Conservation (phyloP, 2,113 vertebrate species). For the Gavialis gangeticus region DNA sequence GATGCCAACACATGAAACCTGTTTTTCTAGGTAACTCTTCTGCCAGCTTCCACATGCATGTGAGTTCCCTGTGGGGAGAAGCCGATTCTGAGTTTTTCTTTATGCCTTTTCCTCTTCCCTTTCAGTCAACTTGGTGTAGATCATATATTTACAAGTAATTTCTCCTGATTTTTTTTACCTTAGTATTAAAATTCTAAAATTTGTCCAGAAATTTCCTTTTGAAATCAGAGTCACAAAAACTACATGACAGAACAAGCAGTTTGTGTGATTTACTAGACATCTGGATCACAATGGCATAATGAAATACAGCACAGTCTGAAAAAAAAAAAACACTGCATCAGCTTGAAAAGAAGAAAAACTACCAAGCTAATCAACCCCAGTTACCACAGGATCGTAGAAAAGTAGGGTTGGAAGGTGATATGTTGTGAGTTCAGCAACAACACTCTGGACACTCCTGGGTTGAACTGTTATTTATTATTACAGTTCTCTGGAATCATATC, state of each 20-base stretch:
- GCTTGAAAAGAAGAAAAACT: neutral
- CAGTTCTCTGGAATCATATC: too few species aligned
- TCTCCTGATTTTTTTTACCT: neutral
- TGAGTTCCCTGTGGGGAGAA: neutral
- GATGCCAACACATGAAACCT: slow-evolving; percentile 18
- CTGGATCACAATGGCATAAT: neutral
- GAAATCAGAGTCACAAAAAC: neutral
- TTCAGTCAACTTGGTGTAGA: neutral
- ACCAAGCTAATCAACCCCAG: neutral
- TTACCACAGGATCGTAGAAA: too few species aligned
- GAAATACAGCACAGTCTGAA: neutral
- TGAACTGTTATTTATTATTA: neutral
- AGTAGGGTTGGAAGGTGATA: too few species aligned
- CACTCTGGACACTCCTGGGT: neutral
- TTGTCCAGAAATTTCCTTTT: neutral
- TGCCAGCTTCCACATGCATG: slow-evolving; percentile 6
- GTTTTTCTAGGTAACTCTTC: slow-evolving; percentile 20
- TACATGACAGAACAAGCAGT: neutral
- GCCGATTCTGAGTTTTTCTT: neutral
- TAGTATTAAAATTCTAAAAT: neutral
- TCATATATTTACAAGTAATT: neutral
- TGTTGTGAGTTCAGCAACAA: too few species aligned
- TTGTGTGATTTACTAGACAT: neutral
- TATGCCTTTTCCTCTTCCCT: neutral
- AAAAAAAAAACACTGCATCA: neutral